phyloP scores from a whole-genome alignment of 2,113 vertebrate genomes.

The Myanophis thanlyinensis region DNA sequence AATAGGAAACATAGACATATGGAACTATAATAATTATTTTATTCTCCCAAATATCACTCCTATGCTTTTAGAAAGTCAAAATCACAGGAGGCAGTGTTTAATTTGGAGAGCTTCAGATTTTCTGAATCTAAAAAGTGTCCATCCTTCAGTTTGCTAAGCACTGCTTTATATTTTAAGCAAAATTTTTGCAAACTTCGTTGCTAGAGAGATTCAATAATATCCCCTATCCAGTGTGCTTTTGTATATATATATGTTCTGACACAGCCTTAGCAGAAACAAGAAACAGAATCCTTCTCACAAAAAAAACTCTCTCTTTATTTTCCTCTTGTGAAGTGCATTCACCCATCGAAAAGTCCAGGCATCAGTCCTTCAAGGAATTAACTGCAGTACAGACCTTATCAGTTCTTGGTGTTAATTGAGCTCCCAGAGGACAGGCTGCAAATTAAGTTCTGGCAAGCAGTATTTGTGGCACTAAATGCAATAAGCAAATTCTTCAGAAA shows the following conservation, averaged over 20 bases:
- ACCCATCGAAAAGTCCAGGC: too few species aligned
- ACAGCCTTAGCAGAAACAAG: too few species aligned
- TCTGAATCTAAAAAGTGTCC: background rate
- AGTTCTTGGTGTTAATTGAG: too few species aligned
- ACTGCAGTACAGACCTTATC: too few species aligned
- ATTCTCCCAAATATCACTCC: background rate
- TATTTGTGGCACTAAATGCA: too few species aligned
- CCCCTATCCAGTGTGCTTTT: background rate
- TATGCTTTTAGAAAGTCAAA: background rate
- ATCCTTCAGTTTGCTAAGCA: background rate
- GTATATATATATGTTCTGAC: background rate
- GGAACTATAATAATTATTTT: background rate
- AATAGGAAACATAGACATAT: background rate
- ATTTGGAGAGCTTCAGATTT: background rate
- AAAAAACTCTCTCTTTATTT: too few species aligned
- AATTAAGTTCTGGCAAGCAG: too few species aligned
- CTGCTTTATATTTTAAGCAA: background rate
- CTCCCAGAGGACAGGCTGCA: too few species aligned
- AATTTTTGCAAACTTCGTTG: background rate
- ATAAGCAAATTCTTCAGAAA: too few species aligned
- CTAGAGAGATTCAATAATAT: background rate
- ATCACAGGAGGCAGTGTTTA: background rate
- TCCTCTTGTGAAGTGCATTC: too few species aligned
- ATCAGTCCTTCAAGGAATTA: too few species aligned
- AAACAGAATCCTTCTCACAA: too few species aligned